These are phyloP conservation scores for Aelia acuminata DNA, from an alignment of 2,888 invertebrate species.

Conservation along the genomic window DNA sequence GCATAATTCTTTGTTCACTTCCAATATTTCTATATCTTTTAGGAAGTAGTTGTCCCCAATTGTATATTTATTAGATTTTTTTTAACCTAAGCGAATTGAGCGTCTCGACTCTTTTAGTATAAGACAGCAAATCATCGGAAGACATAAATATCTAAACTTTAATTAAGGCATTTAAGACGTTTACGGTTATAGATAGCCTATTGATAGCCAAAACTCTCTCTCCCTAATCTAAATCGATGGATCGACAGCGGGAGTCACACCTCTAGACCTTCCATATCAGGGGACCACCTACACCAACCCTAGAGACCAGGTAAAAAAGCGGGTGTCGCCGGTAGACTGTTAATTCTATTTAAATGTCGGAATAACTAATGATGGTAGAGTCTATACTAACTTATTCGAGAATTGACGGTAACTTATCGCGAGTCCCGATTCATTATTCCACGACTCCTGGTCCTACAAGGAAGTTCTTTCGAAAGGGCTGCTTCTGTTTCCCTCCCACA, in stretches of 20 bases:
- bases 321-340: constrained; percentile 10
- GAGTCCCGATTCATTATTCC: background rate
- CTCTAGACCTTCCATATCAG: constrained; percentile 3
- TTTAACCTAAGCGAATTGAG: no score
- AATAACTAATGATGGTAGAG: background rate
- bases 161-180: background rate
- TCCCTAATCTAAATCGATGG: constrained; percentile 6
- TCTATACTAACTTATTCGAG: background rate
- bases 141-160: no score
- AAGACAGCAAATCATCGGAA: no score
- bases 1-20: no score
- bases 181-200: background rate
- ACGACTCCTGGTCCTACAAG: background rate
- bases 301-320: background rate
- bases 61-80: no score
- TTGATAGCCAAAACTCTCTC: background rate
- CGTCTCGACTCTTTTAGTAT: no score
- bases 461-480: background rate
- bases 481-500: constrained; percentile 35
- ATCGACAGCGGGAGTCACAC: background rate
- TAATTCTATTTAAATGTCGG: constrained; percentile 35
- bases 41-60: no score
- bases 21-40: no score
- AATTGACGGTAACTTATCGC: constrained; percentile 9
- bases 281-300: constrained; percentile 9